These are phyloP conservation scores for Xiphophorus hellerii DNA, from an alignment of 2,113 vertebrate genomes.

Conservation along the genomic window DNA sequence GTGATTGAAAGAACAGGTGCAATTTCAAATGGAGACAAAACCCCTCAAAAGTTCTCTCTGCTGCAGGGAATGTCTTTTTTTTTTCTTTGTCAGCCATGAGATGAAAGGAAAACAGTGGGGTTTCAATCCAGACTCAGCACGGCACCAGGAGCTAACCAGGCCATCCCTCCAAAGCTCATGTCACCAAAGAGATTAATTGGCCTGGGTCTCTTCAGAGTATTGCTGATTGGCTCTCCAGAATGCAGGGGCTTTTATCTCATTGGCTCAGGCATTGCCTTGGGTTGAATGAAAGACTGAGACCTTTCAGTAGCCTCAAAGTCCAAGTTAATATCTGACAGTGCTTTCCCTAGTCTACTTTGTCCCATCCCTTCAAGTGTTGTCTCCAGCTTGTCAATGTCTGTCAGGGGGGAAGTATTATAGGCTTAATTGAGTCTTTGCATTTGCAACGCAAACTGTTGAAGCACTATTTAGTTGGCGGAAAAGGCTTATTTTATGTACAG, in stretches of 20 bases:
- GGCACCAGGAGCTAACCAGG: slow-evolving; percentile 68
- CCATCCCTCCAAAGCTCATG: slow-evolving; percentile 66
- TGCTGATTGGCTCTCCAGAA: slow-evolving; percentile 67
- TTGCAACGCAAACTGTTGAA: neutral
- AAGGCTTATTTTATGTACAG: neutral
- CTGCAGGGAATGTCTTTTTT: slow-evolving; percentile 42
- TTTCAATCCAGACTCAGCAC: slow-evolving; percentile 61
- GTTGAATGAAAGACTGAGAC: slow-evolving; percentile 50
- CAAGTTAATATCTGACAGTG: slow-evolving; percentile 49
- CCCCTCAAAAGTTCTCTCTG: slow-evolving; percentile 52
- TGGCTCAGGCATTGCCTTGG: slow-evolving; percentile 65
- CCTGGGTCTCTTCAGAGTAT: slow-evolving; percentile 58
- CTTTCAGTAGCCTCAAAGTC: slow-evolving; percentile 52
- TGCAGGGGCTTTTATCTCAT: slow-evolving; percentile 72
- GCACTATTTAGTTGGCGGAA: neutral
- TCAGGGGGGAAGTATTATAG: slow-evolving; percentile 10
- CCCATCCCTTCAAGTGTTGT: slow-evolving; percentile 8
- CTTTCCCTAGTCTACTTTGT: slow-evolving; percentile 27
- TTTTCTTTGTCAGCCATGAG: slow-evolving; percentile 37
- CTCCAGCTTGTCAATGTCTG: slow-evolving; percentile 13
- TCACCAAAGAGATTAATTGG: slow-evolving; percentile 76
- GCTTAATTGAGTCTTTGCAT: slow-evolving; percentile 1
- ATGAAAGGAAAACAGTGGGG: slow-evolving; percentile 66
- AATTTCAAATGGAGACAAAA: slow-evolving; percentile 63
- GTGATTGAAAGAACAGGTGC: slow-evolving; percentile 63